Evolutionary conservation across 2,113 vertebrate species (phyloP).

Genomic region (Gopherus evgoodei): DNA sequence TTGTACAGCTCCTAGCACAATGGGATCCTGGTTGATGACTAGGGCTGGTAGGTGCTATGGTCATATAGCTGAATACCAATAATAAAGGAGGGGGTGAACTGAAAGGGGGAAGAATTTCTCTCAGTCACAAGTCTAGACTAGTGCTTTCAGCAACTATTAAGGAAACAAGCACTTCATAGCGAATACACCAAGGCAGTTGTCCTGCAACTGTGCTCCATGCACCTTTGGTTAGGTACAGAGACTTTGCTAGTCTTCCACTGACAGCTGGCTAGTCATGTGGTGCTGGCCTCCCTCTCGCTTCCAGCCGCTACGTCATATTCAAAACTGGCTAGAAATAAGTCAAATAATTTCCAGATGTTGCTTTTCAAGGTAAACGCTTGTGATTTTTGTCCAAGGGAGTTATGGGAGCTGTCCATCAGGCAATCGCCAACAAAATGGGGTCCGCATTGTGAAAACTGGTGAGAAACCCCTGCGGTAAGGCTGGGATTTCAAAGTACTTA

Average conservation of each 20-base stretch:
- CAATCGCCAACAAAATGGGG: too few species aligned
- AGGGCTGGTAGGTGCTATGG: not conserved
- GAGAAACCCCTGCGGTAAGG: not conserved
- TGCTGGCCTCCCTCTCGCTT: not conserved
- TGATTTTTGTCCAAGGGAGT: not conserved
- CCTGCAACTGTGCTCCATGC: not conserved
- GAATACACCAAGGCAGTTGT: not conserved
- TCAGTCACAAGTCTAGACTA: not conserved
- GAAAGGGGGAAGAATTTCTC: not conserved
- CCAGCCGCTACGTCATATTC: accelerated
- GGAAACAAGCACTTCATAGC: not conserved
- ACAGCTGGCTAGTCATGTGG: accelerated
- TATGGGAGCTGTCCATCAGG: too few species aligned
- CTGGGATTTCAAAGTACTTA: not conserved
- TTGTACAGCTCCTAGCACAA: not conserved
- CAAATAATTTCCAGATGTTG: not conserved
- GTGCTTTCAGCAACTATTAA: not conserved
- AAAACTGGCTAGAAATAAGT: not conserved
- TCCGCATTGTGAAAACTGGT: too few species aligned
- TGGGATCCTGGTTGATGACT: not conserved
- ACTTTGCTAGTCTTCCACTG: too few species aligned
- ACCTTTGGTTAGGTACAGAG: not conserved
- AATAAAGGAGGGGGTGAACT: not conserved
- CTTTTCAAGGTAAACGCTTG: not conserved
- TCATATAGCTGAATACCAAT: not conserved